phyloP scores from a whole-genome alignment of 35 echinoderm and acorn worm genomes.

The Amphiura filiformis region DNA sequence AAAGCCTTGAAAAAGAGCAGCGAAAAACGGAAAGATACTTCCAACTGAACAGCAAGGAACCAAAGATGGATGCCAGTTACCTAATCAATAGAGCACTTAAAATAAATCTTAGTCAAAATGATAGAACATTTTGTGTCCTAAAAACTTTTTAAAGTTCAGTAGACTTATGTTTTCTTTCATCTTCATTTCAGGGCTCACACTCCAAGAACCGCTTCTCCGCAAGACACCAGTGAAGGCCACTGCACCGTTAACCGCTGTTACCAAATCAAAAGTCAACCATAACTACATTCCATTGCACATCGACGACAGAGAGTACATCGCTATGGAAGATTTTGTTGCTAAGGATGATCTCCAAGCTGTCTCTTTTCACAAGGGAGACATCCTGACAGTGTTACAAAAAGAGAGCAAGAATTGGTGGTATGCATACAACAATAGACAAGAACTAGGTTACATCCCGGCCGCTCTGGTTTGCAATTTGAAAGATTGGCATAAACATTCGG shows the following conservation, averaged over 20 bases:
- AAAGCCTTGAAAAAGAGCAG: too few relatives aligned
- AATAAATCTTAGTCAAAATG: too few relatives aligned
- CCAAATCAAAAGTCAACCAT: conserved; percentile 78
- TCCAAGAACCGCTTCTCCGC: conserved; percentile 64
- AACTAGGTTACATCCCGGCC: conserved; percentile 83
- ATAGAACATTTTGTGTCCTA: too few relatives aligned
- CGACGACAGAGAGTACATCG: conserved; percentile 85
- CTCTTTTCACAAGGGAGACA: conserved; percentile 69
- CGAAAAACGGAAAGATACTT: too few relatives aligned
- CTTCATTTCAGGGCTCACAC: conserved; percentile 55
- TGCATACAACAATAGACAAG: conserved; percentile 63
- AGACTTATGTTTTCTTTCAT: conserved; percentile 21
- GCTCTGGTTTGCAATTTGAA: conserved; percentile 61
- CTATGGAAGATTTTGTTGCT: conserved; percentile 49
- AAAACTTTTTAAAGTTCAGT: too few relatives aligned
- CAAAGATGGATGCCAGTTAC: too few relatives aligned
- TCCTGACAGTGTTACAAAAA: conserved; percentile 77
- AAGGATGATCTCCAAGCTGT: conserved; percentile 67
- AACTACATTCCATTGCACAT: conserved; percentile 95
- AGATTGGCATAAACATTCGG: conserved; percentile 44
- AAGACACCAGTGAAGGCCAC: conserved; percentile 78
- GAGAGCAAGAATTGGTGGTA: conserved; percentile 97
- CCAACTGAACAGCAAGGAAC: too few relatives aligned
- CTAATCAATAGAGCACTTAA: too few relatives aligned
- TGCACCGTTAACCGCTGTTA: conserved; percentile 61